phyloP scores from a whole-genome alignment of 2,797 vertebrate species.

The Mormyrops attenuatus region DNA sequence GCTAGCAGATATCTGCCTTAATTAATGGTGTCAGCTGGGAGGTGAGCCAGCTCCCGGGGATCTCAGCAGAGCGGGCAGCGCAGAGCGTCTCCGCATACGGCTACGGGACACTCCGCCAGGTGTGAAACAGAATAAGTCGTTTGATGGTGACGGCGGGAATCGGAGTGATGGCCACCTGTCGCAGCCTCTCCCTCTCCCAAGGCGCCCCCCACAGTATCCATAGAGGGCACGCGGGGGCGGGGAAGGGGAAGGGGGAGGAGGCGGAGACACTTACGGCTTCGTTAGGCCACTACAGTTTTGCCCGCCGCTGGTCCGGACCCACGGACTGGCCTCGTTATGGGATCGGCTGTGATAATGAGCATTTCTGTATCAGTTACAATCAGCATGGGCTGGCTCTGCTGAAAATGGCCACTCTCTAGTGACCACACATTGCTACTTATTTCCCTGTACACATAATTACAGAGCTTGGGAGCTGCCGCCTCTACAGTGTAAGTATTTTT shows the following conservation, averaged over 20 bases:
- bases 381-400: neutral
- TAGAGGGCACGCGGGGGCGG: neutral
- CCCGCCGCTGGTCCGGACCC: neutral
- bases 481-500: neutral
- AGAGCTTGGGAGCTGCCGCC: neutral
- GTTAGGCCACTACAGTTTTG: neutral
- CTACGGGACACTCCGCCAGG: conserved; percentile 90
- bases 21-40: conserved; percentile 96
- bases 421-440: conserved; percentile 21
- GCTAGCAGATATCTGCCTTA: conserved; percentile 89
- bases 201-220: neutral
- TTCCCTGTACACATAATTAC: conserved; percentile 3
- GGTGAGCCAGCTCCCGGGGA: conserved; percentile 79
- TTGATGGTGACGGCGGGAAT: conserved; percentile 98
- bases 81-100: conserved; percentile 87
- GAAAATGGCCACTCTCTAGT: conserved; percentile 21
- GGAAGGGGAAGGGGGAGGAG: neutral
- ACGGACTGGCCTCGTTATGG: neutral
- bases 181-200: conserved; percentile 72
- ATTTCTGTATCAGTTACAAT: neutral
- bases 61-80: conserved; percentile 87
- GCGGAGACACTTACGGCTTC: neutral
- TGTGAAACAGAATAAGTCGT: conserved; percentile 99
- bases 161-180: conserved; percentile 90
- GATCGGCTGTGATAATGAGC: neutral